phyloP scores from a whole-genome alignment of 2,113 vertebrate genomes.

The Benitochromis conjunctus region DNA sequence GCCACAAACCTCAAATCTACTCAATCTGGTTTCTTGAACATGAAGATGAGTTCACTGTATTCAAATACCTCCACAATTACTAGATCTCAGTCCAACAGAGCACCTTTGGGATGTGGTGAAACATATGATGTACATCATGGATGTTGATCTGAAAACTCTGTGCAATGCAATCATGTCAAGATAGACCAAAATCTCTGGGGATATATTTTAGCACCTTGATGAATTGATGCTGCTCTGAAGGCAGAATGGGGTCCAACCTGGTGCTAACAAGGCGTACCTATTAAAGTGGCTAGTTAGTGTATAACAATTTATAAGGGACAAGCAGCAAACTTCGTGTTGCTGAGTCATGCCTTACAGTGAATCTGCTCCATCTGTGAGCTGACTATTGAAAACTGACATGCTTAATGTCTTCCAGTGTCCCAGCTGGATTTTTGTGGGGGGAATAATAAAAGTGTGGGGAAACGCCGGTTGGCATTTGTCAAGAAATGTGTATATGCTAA shows the following conservation, averaged over 20 bases:
- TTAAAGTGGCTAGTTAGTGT: neutral
- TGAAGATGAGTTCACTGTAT: neutral
- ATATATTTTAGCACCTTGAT: neutral
- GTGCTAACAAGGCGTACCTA: neutral
- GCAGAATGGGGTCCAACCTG: neutral
- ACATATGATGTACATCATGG: accelerated
- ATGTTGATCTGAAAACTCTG: neutral
- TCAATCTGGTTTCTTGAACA: neutral
- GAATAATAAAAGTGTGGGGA: neutral
- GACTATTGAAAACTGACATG: conserved; percentile 38
- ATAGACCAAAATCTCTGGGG: neutral
- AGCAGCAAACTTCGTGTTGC: conserved; percentile 2
- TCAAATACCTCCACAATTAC: neutral
- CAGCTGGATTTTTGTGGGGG: neutral
- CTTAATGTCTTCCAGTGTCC: conserved; percentile 9
- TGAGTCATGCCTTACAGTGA: conserved; percentile 30
- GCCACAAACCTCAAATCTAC: neutral
- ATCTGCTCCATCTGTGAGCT: conserved; percentile 31
- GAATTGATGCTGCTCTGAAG: neutral
- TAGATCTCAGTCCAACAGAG: neutral
- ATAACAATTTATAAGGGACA: conserved; percentile 15
- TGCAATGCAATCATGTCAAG: neutral
- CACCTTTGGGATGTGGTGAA: neutral
- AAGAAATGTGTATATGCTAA: neutral
- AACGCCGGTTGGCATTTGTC: neutral